phyloP scores from a whole-genome alignment of 2,888 invertebrate genomes.

The Calliopum simillimum region DNA sequence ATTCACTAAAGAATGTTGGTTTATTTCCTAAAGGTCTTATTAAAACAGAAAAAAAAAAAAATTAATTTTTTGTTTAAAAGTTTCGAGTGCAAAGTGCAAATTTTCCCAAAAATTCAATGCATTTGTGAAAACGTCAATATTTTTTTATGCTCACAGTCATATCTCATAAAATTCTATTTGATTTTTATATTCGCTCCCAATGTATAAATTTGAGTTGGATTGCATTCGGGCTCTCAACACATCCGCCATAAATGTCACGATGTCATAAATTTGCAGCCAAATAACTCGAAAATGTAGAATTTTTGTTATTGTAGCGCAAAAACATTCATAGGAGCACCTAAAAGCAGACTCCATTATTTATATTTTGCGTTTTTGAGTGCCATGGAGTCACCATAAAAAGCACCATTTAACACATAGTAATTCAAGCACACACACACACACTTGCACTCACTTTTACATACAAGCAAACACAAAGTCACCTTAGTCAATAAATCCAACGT shows the following conservation, averaged over 20 bases:
- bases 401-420: conserved; percentile 16
- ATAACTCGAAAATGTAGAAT: conserved; percentile 15
- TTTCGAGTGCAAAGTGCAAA: too few relatives aligned
- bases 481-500: conserved; percentile 30
- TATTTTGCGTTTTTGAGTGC: not conserved
- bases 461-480: conserved; percentile 5
- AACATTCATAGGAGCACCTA: not conserved
- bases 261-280: conserved; percentile 13
- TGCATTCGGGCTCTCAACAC: too few relatives aligned
- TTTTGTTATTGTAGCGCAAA: conserved; percentile 2
- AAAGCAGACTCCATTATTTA: conserved; percentile 8
- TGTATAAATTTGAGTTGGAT: too few relatives aligned
- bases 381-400: not conserved
- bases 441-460: conserved; percentile 3
- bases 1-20: too few relatives aligned
- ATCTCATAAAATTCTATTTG: too few relatives aligned
- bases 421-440: conserved; percentile 15
- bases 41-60: too few relatives aligned
- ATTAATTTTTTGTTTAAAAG: too few relatives aligned
- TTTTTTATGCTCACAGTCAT: too few relatives aligned
- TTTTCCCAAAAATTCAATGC: too few relatives aligned
- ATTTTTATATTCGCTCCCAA: too few relatives aligned
- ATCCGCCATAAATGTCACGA: conserved; percentile 10
- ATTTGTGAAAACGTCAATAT: too few relatives aligned
- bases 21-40: too few relatives aligned